A percentile compares a stretch with the other conserved stretches of the same genome.
Conservation (phyloP, 2,797 vertebrate species). For the Cryptoblepharus egeriae region DNA sequence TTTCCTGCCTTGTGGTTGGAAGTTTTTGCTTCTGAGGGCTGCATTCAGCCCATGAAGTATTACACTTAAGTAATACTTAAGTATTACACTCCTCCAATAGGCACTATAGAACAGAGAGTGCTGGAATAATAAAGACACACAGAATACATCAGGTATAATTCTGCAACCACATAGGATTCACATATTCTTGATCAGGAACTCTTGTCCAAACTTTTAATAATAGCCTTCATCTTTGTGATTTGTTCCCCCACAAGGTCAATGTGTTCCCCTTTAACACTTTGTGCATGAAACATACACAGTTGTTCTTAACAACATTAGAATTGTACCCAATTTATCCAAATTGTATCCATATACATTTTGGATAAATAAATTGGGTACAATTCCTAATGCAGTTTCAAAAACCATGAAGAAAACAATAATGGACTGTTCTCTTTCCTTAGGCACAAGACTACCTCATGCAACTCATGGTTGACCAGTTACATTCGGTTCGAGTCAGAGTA, state of each 20-base stretch:
- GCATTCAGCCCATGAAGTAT: no score
- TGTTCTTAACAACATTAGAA: no score
- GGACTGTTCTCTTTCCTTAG: slow-evolving; percentile 67
- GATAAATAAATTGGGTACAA: no score
- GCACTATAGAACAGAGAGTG: background rate
- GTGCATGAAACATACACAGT: background rate
- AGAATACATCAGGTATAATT: background rate
- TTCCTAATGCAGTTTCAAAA: no score
- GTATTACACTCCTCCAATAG: no score
- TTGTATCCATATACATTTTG: no score
- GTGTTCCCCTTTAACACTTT: background rate
- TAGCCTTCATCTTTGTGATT: background rate
- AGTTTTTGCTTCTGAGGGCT: no score
- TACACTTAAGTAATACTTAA: no score
- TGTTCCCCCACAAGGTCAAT: background rate
- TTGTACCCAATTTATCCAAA: no score
- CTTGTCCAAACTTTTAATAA: background rate
- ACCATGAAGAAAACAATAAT: background rate
- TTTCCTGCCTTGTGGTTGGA: no score
- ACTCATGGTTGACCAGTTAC: slow-evolving; percentile 77
- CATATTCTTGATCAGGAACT: background rate
- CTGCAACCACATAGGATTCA: background rate
- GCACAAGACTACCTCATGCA: slow-evolving; percentile 83
- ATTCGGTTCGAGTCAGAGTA: slow-evolving; percentile 80
- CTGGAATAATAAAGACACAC: background rate